Evolutionary conservation across 2,113 vertebrate species (phyloP).

Genomic region (Ptychochromis oligacanthus): DNA sequence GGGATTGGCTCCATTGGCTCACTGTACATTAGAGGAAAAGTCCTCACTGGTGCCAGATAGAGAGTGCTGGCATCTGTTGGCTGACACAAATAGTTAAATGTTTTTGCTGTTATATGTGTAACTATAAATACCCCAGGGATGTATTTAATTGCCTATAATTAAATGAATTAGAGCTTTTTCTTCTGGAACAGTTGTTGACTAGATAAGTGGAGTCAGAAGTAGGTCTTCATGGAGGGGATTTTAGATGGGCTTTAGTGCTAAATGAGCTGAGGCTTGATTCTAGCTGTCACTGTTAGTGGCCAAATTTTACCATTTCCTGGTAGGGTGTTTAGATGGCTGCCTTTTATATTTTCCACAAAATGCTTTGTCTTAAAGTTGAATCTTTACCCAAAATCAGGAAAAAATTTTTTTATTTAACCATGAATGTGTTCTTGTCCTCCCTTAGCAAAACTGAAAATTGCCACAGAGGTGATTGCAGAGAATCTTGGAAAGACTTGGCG

Average conservation of each 20-base stretch:
- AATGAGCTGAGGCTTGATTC: too few relatives aligned
- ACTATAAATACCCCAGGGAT: neutral
- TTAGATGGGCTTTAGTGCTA: neutral
- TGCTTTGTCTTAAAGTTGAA: neutral
- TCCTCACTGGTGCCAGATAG: too few relatives aligned
- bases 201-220: neutral
- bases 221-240: neutral
- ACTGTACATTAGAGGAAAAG: too few relatives aligned
- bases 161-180: neutral
- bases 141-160: neutral
- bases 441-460: slow-evolving; percentile 77
- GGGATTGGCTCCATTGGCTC: neutral
- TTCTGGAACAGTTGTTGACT: neutral
- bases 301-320: neutral
- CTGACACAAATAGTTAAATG: neutral
- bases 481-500: slow-evolving; percentile 83
- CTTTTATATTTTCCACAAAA: neutral
- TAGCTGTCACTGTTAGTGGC: neutral
- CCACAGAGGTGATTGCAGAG: slow-evolving; percentile 72
- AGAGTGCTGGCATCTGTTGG: neutral
- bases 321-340: neutral
- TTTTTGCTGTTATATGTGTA: neutral
- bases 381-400: neutral
- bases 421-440: neutral
- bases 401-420: neutral